phyloP scores from a whole-genome alignment of 2,113 vertebrate species.

The Perognathus longimembris region DNA sequence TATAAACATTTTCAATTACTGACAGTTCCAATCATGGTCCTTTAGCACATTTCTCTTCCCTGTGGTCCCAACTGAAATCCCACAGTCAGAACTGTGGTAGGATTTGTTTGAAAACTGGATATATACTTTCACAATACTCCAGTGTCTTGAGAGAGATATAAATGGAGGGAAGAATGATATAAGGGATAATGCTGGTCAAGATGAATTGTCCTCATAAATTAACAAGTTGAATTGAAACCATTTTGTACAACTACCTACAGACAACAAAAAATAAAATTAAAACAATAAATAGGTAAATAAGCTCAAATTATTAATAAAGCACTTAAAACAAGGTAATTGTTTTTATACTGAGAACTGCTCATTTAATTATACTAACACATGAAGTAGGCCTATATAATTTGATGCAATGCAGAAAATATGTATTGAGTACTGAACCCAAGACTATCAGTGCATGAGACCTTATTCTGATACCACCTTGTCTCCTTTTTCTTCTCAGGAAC shows the following conservation, averaged over 20 bases:
- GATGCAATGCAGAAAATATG: neutral
- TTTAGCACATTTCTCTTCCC: neutral
- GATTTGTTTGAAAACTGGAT: constrained; percentile 2
- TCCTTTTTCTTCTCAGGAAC: neutral
- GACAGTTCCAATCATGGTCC: neutral
- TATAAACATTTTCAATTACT: neutral
- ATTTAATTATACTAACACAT: neutral
- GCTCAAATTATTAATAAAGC: neutral
- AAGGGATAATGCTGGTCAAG: no score
- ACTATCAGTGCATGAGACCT: neutral
- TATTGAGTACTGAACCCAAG: neutral
- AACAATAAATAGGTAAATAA: no score
- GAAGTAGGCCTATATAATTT: neutral
- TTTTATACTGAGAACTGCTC: neutral
- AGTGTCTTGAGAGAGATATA: neutral
- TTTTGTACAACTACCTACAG: no score
- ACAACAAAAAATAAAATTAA: no score
- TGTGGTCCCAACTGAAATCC: neutral
- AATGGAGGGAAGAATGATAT: no score
- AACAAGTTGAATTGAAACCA: no score
- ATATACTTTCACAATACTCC: neutral
- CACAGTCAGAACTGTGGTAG: neutral
- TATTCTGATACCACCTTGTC: neutral
- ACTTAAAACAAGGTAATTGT: neutral
- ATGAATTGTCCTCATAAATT: no score